These are phyloP conservation scores for Eulimnadia texana DNA, from an alignment of 1,140 invertebrate species.

Conservation along the genomic window DNA sequence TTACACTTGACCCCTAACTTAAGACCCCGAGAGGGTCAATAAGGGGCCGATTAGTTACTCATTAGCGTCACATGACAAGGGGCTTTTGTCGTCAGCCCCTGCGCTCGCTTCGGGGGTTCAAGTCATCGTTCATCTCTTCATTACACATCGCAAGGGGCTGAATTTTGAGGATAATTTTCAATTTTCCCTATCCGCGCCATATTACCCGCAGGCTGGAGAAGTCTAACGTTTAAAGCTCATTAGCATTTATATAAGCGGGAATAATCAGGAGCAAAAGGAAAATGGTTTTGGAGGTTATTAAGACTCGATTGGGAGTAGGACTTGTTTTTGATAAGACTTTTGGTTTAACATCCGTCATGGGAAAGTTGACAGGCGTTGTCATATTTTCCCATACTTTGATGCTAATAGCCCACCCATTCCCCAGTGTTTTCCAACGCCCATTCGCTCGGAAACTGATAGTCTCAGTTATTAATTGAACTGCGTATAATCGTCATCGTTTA, in stretches of 20 bases:
- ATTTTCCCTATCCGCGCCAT: too few species aligned
- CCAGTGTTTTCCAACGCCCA: neutral
- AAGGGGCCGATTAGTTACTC: neutral
- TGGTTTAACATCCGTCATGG: neutral
- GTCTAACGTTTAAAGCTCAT: too few species aligned
- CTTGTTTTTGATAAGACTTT: neutral
- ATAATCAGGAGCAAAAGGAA: too few species aligned
- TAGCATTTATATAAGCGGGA: too few species aligned
- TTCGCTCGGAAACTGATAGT: neutral
- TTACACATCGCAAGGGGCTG: too few species aligned
- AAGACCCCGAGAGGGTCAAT: neutral
- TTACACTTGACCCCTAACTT: neutral
- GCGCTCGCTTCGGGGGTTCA: neutral
- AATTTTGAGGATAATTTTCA: too few species aligned
- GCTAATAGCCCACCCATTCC: neutral
- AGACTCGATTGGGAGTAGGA: too few species aligned
- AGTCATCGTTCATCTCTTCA: neutral
- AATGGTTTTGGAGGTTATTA: too few species aligned
- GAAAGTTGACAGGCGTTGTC: neutral
- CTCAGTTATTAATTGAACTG: too few species aligned
- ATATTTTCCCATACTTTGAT: neutral
- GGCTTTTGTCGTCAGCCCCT: neutral
- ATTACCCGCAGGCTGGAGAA: too few species aligned
- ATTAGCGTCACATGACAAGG: neutral
- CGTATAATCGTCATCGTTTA: too few species aligned